Base-by-base conservation (phyloP, 2,113 vertebrate genomes). In the Tupaia tana region DNA sequence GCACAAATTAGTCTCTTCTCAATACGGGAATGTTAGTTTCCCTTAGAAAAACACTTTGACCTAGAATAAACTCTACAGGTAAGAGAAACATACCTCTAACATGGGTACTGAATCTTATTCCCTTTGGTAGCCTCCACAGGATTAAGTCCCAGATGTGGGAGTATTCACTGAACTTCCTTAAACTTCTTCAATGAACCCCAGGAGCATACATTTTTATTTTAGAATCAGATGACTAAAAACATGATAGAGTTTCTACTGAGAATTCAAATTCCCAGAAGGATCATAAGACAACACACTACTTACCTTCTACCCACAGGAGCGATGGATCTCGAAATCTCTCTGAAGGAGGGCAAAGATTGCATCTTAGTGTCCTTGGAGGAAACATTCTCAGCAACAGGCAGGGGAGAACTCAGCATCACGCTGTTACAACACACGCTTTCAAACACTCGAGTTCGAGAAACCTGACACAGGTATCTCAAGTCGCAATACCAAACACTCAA, bases 221-320 rank as follows among this genome's bases (percentile, higher is more conserved):
- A 80, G 61, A 95, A 75, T 81, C 27, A 71, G n/a, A 9, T 64
- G 24, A 69, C 84, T 34, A 75, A 87, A 84, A 89, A 63, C 15
- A 52, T 67, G 71, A 27, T 67, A 34, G n/a, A 58, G 29, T 69
- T 67, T 87, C 77, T 73, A 31, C 0, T 54, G 84, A 96, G 89
- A 87, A 88, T 85, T 95, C 14, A 69, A 59, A 85, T 81, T 85
- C 88, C 85, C 93, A 78, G 59, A 64, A 87, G 19, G n/a, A 90
- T 79, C n/a, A 19, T 59, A 54, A 64, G 25, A 22, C 22, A 25
- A 19, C 16, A 15, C 6, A n/a, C 1, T 78, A 83, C 74, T 56
- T 86, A 52, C 79, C 9, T 91, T 89, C 31, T 84, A 80, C 10
- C 54, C 43, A 8, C n/a, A 12, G 13, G 10, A 0, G 0, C 3